Base-by-base conservation (phyloP, 37 sponge, comb jelly and placozoan genomes). In the Ianthella basta region DNA sequence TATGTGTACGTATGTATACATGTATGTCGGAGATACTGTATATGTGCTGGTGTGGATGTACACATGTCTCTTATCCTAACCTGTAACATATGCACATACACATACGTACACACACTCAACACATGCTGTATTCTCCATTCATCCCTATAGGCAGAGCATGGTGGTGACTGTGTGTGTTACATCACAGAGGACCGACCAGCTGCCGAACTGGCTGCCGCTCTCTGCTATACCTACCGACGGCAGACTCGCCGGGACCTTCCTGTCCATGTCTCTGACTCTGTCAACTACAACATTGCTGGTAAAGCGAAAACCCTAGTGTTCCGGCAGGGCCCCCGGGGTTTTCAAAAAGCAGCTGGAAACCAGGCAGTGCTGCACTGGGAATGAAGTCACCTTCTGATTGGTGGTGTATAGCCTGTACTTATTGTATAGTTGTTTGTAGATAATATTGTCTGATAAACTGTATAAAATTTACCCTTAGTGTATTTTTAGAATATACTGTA, bases 151-250 rank as follows among this genome's bases (percentile, higher is more conserved):
- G 77, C 84, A 13, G 85, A 82, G 27, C 1, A 36, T 32, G 73
- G 84, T 80, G 93, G 93, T 33, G 93, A 92, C 69, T 72, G 66
- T 66, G 89, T 89, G 39, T 86, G 86, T 32, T 89, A 86, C 63
- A 29, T 92, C 10, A 80, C 80, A 13, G 69, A 89, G 12, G 39
- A 78, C 32, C 83, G 90, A 30, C 89, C 90, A 41, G 83, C 87
- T 4, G 80, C 84, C 30, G 93, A 92, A 60, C 60, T 92, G 32
- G 81, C 66, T 18, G 83, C 87, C 61, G 86, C 90, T 19, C 25
- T 92, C 56, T 89, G 87, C 79, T 34, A 35, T 21, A 82, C 84
- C 59, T 85, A 56, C 81, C 8, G 83, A 13, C 80, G 87, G 55
- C 75, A 86, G 73, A 88, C 80, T 80, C 74, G 56, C 44, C 69